These are phyloP conservation scores for Piprites chloris DNA, from an alignment of 2,113 vertebrate genomes.

Conservation along the genomic window DNA sequence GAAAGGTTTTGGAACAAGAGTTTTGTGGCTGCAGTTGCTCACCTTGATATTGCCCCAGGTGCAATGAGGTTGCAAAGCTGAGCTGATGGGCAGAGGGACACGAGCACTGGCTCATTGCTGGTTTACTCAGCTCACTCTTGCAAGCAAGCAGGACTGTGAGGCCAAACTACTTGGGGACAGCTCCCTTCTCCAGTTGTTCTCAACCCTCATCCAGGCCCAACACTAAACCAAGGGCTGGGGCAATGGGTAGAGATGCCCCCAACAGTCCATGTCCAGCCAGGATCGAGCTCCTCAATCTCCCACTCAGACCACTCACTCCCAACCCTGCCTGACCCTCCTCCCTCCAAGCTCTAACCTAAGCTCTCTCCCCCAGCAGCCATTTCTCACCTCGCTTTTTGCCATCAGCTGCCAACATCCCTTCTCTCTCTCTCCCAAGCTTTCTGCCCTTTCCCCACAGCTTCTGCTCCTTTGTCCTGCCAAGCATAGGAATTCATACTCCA, in stretches of 20 bases:
- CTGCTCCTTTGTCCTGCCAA: not conserved
- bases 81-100: not conserved
- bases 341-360: not conserved
- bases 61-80: not conserved
- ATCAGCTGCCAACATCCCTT: not conserved
- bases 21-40: not conserved
- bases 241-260: not conserved
- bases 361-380: not conserved
- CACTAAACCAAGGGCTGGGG: not conserved
- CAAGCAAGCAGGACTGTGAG: not conserved
- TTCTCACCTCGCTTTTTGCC: not conserved
- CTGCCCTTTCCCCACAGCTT: not conserved
- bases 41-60: not conserved
- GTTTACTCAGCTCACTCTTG: not conserved
- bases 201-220: not conserved
- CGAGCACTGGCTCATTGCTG: not conserved
- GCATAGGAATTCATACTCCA: not conserved
- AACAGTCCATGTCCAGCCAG: not conserved
- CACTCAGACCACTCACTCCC: rapidly evolving
- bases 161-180: too few relatives aligned
- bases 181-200: not conserved
- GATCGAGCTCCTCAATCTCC: not conserved
- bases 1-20: not conserved
- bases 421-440: not conserved
- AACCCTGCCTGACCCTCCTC: not conserved